These are phyloP conservation scores for Arbacia lixula DNA, from an alignment of 53 echinoderm and acorn worm genomes.

Conservation along the genomic window DNA sequence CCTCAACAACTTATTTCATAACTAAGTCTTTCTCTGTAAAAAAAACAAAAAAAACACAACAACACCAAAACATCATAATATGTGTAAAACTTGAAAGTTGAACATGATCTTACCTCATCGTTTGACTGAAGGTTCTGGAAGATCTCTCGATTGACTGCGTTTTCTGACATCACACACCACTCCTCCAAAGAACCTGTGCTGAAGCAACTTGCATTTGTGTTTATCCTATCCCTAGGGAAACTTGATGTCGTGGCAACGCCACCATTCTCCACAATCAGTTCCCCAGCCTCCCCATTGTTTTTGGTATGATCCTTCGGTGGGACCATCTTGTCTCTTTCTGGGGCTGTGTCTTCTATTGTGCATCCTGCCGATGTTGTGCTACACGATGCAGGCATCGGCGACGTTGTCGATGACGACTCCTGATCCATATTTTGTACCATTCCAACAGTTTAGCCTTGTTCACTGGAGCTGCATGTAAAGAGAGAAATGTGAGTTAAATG, in stretches of 20 bases:
- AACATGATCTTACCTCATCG: constrained; percentile 34
- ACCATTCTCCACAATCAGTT: neutral
- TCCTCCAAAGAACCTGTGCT: constrained; percentile 16
- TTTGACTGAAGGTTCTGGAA: constrained; percentile 25
- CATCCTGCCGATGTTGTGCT: neutral
- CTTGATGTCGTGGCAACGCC: neutral
- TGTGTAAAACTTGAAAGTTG: neutral
- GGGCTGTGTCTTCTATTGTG: constrained; percentile 8
- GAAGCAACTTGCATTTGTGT: neutral
- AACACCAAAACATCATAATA: neutral
- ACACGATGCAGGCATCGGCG: no score
- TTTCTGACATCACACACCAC: constrained; percentile 53
- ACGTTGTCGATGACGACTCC: no score
- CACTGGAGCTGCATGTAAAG: neutral
- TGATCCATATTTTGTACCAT: constrained; percentile 18
- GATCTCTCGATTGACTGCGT: constrained; percentile 36
- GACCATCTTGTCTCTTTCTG: constrained; percentile 29
- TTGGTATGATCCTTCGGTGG: neutral
- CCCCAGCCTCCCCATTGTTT: neutral
- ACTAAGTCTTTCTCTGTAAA: neutral
- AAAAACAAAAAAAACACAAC: neutral
- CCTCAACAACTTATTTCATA: no score
- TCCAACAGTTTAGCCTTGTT: constrained; percentile 16
- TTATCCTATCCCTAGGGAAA: neutral
- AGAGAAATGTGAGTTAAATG: neutral